These are phyloP conservation scores for Acanthopleura granulata DNA, from an alignment of 2,888 invertebrate species.

Conservation along the genomic window DNA sequence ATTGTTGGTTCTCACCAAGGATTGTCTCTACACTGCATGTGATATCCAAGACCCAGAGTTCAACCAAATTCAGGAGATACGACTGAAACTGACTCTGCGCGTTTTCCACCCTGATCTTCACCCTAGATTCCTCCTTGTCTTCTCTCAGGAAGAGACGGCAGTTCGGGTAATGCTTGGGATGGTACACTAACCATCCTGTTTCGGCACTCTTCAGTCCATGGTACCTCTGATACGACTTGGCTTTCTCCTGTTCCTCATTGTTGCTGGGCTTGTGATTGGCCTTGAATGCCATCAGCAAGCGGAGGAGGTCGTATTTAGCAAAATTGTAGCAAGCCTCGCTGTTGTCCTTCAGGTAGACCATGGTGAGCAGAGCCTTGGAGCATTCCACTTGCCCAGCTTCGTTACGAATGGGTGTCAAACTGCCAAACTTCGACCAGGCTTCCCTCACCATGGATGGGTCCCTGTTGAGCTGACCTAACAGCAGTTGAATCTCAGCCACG, in stretches of 20 bases:
- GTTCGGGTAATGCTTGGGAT: background rate
- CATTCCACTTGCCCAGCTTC: conserved; percentile 44
- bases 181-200: background rate
- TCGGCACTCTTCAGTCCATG: background rate
- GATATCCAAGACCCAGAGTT: background rate
- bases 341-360: background rate
- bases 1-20: background rate
- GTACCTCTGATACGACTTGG: background rate
- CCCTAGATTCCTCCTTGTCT: background rate
- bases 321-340: background rate
- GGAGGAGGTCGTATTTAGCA: background rate
- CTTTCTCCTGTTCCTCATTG: background rate
- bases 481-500: conserved; percentile 25
- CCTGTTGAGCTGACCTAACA: conserved; percentile 9
- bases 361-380: conserved; percentile 27
- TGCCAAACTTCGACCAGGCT: conserved; percentile 39
- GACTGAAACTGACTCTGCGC: background rate
- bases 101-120: background rate
- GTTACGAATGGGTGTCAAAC: conserved; percentile 36
- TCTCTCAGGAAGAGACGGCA: background rate
- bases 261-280: background rate
- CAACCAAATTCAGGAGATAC: background rate
- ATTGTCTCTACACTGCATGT: background rate
- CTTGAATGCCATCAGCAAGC: background rate
- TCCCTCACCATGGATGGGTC: conserved; percentile 21